Conservation (phyloP, 1,140 invertebrate species). For the Trachymyrmex septentrionalis region DNA sequence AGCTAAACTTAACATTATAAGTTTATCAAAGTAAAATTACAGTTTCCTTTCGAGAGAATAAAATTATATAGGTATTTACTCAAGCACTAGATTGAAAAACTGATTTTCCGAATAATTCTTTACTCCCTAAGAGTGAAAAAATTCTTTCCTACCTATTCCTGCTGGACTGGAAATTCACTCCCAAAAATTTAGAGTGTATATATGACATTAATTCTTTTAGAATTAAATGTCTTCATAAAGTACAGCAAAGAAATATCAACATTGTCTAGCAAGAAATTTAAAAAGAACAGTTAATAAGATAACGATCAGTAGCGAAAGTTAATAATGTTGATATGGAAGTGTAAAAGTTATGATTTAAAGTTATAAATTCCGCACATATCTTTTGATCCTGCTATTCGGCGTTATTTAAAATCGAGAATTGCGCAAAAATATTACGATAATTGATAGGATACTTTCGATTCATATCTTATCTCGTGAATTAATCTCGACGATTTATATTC, state of each 20-base stretch:
- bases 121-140: too few relatives aligned
- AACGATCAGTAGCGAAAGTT: neutral
- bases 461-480: neutral
- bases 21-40: too few relatives aligned
- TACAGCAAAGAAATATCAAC: neutral
- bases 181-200: neutral
- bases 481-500: constrained; percentile 15
- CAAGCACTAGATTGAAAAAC: too few relatives aligned
- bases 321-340: neutral
- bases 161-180: too few relatives aligned
- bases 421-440: neutral
- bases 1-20: too few relatives aligned
- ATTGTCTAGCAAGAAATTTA: neutral
- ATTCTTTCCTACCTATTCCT: too few relatives aligned
- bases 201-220: neutral
- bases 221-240: neutral
- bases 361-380: constrained; percentile 1
- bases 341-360: constrained; percentile 17
- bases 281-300: neutral
- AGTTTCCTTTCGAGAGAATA: too few relatives aligned
- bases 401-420: neutral
- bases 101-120: too few relatives aligned
- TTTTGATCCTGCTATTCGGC: neutral
- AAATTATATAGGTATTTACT: too few relatives aligned
- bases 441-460: neutral